Conservation (phyloP, 1,140 invertebrate genomes). For the Drosophila takahashii region DNA sequence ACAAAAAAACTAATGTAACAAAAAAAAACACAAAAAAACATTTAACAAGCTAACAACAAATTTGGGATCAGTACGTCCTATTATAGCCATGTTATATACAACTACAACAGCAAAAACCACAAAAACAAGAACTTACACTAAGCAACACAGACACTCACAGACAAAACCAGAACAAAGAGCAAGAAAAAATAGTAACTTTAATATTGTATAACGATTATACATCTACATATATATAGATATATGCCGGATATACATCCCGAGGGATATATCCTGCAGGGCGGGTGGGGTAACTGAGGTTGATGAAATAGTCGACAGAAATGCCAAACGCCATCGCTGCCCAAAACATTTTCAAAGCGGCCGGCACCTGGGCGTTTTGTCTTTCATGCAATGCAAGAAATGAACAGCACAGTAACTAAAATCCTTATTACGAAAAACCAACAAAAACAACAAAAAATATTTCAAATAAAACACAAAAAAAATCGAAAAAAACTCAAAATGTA, state of each 20-base stretch:
- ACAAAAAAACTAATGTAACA: slow-evolving; percentile 52
- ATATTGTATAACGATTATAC: slow-evolving; percentile 69
- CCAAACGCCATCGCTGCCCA: slow-evolving; percentile 42
- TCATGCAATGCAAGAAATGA: slow-evolving; percentile 72
- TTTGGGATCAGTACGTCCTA: slow-evolving; percentile 83
- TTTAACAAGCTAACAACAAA: slow-evolving; percentile 79
- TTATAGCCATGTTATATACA: slow-evolving; percentile 83
- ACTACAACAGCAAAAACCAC: slow-evolving; percentile 59
- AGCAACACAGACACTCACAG: slow-evolving; percentile 58
- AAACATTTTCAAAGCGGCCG: slow-evolving; percentile 33
- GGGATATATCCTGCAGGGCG: slow-evolving; percentile 24
- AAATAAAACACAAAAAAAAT: slow-evolving; percentile 71
- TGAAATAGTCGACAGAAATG: slow-evolving; percentile 26
- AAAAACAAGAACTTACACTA: slow-evolving; percentile 59
- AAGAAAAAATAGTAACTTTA: slow-evolving; percentile 74
- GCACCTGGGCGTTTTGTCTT: slow-evolving; percentile 51
- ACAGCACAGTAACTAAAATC: slow-evolving; percentile 72
- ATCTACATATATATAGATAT: slow-evolving; percentile 43
- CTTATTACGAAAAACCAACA: slow-evolving; percentile 51
- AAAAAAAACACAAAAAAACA: slow-evolving; percentile 27
- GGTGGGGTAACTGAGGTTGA: slow-evolving; percentile 36
- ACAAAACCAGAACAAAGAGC: slow-evolving; percentile 60
- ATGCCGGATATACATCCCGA: slow-evolving; percentile 16
- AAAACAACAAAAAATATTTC: slow-evolving; percentile 68
- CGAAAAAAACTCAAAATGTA: slow-evolving; percentile 58